Evolutionary conservation across 2,797 vertebrate species (phyloP), one percentile per base, ranked within the genome.

Genomic region (Jordanella pulchra): DNA sequence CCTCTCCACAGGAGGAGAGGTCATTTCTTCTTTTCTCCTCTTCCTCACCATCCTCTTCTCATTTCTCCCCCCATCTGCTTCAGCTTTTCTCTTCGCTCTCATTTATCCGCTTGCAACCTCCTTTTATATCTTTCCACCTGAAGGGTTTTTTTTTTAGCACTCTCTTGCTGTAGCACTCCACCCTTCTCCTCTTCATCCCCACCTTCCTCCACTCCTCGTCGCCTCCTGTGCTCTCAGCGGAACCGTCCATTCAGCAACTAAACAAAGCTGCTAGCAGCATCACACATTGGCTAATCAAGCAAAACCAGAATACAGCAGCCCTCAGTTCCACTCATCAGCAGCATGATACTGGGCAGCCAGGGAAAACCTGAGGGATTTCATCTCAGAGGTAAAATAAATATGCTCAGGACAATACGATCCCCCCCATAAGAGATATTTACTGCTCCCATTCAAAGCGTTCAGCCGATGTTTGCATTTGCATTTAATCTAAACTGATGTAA

Each of bases 221-320:
- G 50, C 84, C 90, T 86, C 83, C 83, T 77, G 79, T 48, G 76
- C 78, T 89, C 86, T 89, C 82, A 67, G 81, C 82, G 86, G 89
- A 90, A 91, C 84, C 79, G 89, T 81, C 84, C 87, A 89, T 92
- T 94, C 90, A 88, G 84, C 84, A 86, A 86, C 90, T 85, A 94
- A 93, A 92, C 91, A 93, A 94, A 93, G 91, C 91, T 84, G 89
- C 93, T 90, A 80, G 65, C 81, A 90, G 92, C 92, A 84, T 92
- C 88, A 77, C 86, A 87, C 82, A 68, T 87, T 78, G 84, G 84
- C 89, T 93, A 92, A 94, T 93, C 93, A 93, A 90, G 91, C 91
- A 89, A 76, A 85, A 89, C 89, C 90, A 93, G 82, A 84, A 86
- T 85, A 88, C 86, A 81, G 85, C 83, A 86, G 75, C 82, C 65